Evolutionary conservation across 2,888 invertebrate species (phyloP).

Genomic region (Carabus problematicus): DNA sequence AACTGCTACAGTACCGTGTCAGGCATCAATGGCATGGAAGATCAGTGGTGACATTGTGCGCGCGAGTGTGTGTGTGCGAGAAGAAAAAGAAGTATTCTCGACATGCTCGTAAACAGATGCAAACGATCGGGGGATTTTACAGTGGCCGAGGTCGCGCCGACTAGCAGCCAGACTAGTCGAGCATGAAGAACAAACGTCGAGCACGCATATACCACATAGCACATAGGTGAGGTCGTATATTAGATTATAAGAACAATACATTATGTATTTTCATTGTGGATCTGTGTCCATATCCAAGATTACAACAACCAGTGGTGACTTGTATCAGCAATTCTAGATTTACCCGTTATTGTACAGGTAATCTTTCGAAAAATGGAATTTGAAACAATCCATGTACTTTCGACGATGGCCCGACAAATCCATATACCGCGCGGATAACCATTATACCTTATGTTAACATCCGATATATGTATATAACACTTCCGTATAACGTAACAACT

Average conservation of each 20-base stretch:
- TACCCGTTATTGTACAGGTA: no score
- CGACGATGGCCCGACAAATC: no score
- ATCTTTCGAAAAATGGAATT: no score
- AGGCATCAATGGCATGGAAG: conserved; percentile 37
- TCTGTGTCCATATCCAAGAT: not conserved
- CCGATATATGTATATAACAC: conserved; percentile 18
- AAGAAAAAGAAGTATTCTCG: conserved; percentile 23
- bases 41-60: not conserved
- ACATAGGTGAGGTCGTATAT: conserved; percentile 24
- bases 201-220: conserved; percentile 27
- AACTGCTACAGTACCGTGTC: conserved; percentile 6
- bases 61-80: no score
- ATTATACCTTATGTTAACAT: conserved; percentile 9
- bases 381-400: no score
- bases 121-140: conserved; percentile 32
- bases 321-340: no score
- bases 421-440: conserved; percentile 3
- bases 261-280: no score
- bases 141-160: conserved; percentile 17
- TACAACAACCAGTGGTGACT: not conserved
- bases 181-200: conserved; percentile 34
- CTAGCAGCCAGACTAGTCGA: conserved; percentile 19
- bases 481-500: conserved; percentile 36
- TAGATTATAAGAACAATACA: conserved; percentile 23
- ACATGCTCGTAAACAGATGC: conserved; percentile 42